Evolutionary conservation across 2,113 vertebrate genomes (phyloP), one percentile per base, ranked within the genome.

Genomic region (Okapia johnstoni): DNA sequence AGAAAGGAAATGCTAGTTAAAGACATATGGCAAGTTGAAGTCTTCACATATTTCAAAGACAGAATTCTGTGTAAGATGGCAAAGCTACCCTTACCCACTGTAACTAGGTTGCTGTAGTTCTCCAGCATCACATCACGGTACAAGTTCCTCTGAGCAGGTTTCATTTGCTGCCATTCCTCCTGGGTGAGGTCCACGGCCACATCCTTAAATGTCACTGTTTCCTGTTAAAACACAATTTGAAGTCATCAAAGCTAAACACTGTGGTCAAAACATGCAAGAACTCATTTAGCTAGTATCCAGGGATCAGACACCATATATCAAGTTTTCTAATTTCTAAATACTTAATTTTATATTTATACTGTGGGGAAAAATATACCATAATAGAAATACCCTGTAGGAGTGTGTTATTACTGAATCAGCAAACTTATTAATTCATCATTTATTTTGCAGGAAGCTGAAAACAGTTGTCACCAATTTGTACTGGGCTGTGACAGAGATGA

Each of bases 91-190:
- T 98, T 93, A 98, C 98, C 98, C 28, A 97, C 96, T 80, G 81
- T 96, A 46, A 98, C 85, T 17, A 98, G 88, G 94, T 98, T 97
- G 91, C 94, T 97, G 7, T 98, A 98, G 88, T 95, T 97, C 94
- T 98, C 97, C 57, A 98, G 96, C 97, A 97, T 98, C 66, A 98
- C 98, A 88, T 98, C 98, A 63, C 98, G 96, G 77, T 98, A 98
- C 60, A 98, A 95, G 52, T 43, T 88, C 48, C 96, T 97, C 85
- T 98, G 90, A 85, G 96, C 96, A 97, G 97, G 98, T 93, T 97
- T 97, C 98, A 98, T 97, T 33, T 97, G 94, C 81, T 97, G 93
- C 98, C 98, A 98, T 43, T 98, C 98, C 77, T 98, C 98, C 85
- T 97, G 91, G 23, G 93, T 97, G 50, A 98, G 52, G 63, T 98